Base-by-base conservation (phyloP, 2,888 invertebrate species). In the Coleophora deauratella region DNA sequence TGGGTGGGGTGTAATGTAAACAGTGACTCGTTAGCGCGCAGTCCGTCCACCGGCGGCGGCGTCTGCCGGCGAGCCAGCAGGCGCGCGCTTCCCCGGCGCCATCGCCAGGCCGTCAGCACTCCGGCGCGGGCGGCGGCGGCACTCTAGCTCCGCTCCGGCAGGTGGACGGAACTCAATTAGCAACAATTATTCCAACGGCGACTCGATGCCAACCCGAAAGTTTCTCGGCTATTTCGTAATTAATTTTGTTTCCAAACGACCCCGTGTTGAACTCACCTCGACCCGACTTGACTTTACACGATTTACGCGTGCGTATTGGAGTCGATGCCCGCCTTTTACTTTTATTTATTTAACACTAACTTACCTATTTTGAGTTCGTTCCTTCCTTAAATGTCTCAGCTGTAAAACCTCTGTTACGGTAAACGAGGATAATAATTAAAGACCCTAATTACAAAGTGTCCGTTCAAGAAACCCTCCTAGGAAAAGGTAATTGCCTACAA, bases 81-180 rank as follows among this genome's bases (percentile, higher is more conserved):
- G 21, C 21, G 21, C 21, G 21, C 21, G 21, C 21, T 21, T 6
- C 21, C 21, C 21, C 21, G 3, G 21, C 3, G 21, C 21, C 21
- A 4, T 21, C 21, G 21, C 21, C 21, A 21, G n/a, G n/a, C n/a
- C n/a, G 21, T 21, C 21, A 21, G 21, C 21, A 3, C n/a, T n/a
- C n/a, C n/a, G 21, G 21, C 21, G 21, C 21, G 21, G 3, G 21
- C 21, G 3, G 3, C 21, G n/a, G n/a, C n/a, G n/a, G n/a, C n/a
- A n/a, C n/a, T n/a, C n/a, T n/a, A n/a, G n/a, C 58, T 52, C 59
- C 59, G 54, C 58, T 57, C 49, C 62, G 53, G 62, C 71, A 72
- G 72, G 72, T 74, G 62, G 68, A 64, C 63, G 66, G 62, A 74
- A 77, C 78, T 76, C 78, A 76, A 79, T 80, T 80, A 80, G 72